Percentiles rank a stretch among this genome's conserved stretches.
These are phyloP conservation scores for Trichonephila clavata DNA, from an alignment of 1,140 invertebrate species.

Conservation along the genomic window DNA sequence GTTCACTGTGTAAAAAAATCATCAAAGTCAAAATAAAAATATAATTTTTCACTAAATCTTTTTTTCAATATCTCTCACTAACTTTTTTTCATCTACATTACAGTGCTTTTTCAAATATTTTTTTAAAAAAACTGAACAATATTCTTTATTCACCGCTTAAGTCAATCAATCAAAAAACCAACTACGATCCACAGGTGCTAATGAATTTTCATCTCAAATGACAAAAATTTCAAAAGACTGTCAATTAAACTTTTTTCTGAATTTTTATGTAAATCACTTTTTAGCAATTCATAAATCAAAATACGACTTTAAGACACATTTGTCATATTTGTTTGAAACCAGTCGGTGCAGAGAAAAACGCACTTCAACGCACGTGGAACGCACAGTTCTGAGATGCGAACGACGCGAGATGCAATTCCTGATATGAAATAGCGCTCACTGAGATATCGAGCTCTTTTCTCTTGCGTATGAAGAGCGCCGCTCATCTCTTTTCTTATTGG, in stretches of 20 bases:
- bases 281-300: neutral
- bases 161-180: neutral
- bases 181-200: neutral
- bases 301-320: too few species aligned
- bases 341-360: neutral
- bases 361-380: constrained; percentile 13
- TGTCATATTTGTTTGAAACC: too few species aligned
- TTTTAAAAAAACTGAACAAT: too few species aligned
- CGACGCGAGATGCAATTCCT: constrained; percentile 24
- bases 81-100: too few species aligned
- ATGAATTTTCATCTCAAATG: neutral
- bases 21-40: too few species aligned
- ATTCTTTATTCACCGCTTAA: too few species aligned
- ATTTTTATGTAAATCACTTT: neutral
- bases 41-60: too few species aligned
- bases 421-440: constrained; percentile 41
- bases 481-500: constrained; percentile 32
- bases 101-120: too few species aligned
- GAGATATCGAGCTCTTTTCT: constrained; percentile 9
- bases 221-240: neutral
- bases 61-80: too few species aligned
- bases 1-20: too few species aligned
- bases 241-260: neutral
- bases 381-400: neutral
- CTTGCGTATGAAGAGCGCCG: constrained; percentile 15